These are phyloP conservation scores for Philereme vetulata DNA, from an alignment of 2,888 invertebrate genomes.

Conservation along the genomic window DNA sequence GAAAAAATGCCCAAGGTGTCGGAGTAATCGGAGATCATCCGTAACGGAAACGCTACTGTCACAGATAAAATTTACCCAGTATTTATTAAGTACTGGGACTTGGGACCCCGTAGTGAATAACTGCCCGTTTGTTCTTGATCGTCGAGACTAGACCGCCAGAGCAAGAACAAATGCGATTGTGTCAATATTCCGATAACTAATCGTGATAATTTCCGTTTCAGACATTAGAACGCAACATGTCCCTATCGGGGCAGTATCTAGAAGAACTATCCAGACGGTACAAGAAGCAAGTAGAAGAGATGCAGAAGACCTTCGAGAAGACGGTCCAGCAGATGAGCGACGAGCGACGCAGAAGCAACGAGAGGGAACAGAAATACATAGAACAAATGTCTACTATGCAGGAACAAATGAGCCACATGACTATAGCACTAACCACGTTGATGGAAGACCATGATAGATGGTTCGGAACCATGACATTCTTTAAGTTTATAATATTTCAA, in stretches of 20 bases:
- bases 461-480: constrained; percentile 83
- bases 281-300: constrained; percentile 98
- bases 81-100: too few relatives aligned
- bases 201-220: constrained; percentile 64
- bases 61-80: too few relatives aligned
- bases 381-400: constrained; percentile 89
- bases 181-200: not conserved
- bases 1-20: too few relatives aligned
- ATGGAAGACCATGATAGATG: constrained; percentile 86
- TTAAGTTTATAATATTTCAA: constrained; percentile 80
- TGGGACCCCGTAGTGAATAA: too few relatives aligned
- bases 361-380: constrained; percentile 90
- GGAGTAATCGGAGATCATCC: too few relatives aligned
- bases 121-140: too few relatives aligned
- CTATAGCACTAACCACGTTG: constrained; percentile 83
- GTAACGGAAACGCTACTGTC: too few relatives aligned
- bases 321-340: constrained; percentile 89
- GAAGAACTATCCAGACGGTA: constrained; percentile 97
- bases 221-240: constrained; percentile 98
- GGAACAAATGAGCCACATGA: constrained; percentile 86
- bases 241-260: constrained; percentile 97
- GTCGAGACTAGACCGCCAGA: too few relatives aligned
- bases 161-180: too few relatives aligned
- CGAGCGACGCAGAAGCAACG: constrained; percentile 87
- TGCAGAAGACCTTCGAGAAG: constrained; percentile 93